Conservation (phyloP, 2,113 vertebrate species). For the Ploceus nigricollis region DNA sequence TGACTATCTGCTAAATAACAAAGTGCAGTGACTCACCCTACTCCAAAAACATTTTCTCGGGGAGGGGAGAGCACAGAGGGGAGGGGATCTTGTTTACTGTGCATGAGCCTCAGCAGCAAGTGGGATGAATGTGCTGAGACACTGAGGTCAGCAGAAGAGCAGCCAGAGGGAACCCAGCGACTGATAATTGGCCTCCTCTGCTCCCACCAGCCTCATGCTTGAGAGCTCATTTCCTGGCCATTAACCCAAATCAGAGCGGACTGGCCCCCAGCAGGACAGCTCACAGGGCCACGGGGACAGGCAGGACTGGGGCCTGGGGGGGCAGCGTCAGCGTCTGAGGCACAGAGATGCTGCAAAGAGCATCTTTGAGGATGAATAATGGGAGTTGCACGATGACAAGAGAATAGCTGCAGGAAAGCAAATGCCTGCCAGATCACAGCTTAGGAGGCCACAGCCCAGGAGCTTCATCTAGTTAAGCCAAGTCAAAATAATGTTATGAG, state of each 20-base stretch:
- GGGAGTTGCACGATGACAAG: not conserved
- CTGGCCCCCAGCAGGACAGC: not conserved
- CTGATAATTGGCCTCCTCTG: not conserved
- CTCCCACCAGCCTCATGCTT: not conserved
- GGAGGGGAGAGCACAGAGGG: rapidly evolving
- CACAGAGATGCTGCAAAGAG: not conserved
- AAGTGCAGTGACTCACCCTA: not conserved
- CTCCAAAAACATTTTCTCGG: not conserved
- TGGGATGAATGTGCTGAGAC: not conserved
- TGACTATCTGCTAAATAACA: not conserved
- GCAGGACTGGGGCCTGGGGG: not conserved
- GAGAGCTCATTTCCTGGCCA: not conserved
- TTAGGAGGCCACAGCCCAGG: not conserved
- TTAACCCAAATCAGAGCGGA: not conserved
- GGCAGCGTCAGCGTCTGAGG: not conserved
- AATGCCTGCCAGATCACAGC: not conserved
- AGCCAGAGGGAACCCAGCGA: not conserved
- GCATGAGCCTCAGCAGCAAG: not conserved
- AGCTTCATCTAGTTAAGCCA: not conserved
- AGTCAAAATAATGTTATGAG: not conserved
- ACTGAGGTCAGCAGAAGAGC: not conserved
- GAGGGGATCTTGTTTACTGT: not conserved
- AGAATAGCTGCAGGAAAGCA: not conserved
- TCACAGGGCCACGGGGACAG: rapidly evolving
- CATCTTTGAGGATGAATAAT: not conserved